Conservation (phyloP, 2,797 vertebrate genomes). For the Morelia viridis region DNA sequence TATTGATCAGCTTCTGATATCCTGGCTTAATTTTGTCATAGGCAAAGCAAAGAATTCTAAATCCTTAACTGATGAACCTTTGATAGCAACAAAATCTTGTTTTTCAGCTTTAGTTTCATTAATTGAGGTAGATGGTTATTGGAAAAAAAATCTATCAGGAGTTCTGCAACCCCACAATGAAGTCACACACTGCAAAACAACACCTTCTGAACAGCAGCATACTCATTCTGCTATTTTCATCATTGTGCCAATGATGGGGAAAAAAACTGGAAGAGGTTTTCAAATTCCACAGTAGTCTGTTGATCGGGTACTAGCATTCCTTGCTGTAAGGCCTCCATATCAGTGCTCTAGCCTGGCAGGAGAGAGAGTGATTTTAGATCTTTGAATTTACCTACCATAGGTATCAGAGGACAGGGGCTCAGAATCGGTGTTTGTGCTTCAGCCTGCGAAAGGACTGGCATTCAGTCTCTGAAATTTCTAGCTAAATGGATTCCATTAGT, state of each 20-base stretch:
- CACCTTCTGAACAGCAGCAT: background rate
- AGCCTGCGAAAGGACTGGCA: background rate
- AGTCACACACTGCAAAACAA: background rate
- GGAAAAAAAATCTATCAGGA: background rate
- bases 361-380: background rate
- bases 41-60: accelerated
- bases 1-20: background rate
- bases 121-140: accelerated
- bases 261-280: background rate
- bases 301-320: background rate
- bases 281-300: background rate
- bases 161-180: background rate
- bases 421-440: background rate
- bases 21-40: conserved; percentile 5
- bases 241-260: background rate
- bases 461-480: background rate
- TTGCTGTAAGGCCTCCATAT: background rate
- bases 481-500: background rate
- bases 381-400: background rate
- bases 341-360: background rate
- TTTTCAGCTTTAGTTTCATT: background rate
- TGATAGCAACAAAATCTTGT: background rate
- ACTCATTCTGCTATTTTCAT: background rate
- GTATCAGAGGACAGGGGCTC: background rate
- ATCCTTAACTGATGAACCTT: accelerated